phyloP scores from a whole-genome alignment of 2,888 invertebrate species.

The Tachystola acroxantha region DNA sequence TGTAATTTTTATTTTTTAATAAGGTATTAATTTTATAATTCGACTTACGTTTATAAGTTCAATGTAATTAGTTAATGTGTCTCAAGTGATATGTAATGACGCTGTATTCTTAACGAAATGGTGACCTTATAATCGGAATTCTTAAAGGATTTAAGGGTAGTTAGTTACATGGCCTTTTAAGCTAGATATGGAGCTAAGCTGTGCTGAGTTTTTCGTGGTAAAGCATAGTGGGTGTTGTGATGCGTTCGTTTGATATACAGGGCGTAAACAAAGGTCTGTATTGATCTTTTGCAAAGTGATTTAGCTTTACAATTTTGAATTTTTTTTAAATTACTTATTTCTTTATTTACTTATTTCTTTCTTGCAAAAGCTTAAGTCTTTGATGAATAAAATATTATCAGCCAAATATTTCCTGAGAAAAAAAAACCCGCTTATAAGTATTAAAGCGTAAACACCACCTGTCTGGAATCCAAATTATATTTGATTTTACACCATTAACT shows the following conservation, averaged over 20 bases:
- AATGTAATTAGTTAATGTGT: slow-evolving; percentile 60
- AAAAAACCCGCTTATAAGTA: too few relatives aligned
- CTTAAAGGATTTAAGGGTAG: slow-evolving; percentile 73
- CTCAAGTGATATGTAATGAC: slow-evolving; percentile 68
- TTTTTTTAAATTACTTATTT: too few relatives aligned
- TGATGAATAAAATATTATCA: too few relatives aligned
- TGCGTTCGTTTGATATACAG: slow-evolving; percentile 38
- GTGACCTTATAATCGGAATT: slow-evolving; percentile 74
- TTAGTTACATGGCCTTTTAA: slow-evolving; percentile 71
- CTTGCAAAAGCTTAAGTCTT: too few relatives aligned
- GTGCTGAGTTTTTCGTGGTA: slow-evolving; percentile 46
- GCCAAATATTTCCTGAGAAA: too few relatives aligned
- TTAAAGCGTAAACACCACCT: too few relatives aligned
- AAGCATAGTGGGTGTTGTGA: slow-evolving; percentile 55
- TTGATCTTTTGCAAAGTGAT: too few relatives aligned
- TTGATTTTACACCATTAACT: too few relatives aligned
- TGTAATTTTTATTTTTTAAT: slow-evolving; percentile 29
- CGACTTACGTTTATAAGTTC: slow-evolving; percentile 21
- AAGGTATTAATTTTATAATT: slow-evolving; percentile 34
- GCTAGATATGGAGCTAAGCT: slow-evolving; percentile 60
- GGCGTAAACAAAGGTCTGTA: too few relatives aligned
- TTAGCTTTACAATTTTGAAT: too few relatives aligned
- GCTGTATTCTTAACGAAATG: slow-evolving; percentile 66
- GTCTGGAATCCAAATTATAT: too few relatives aligned
- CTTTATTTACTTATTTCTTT: too few relatives aligned